phyloP scores from a whole-genome alignment of 2,888 invertebrate species.

The Rhopalosiphum nymphaeae region DNA sequence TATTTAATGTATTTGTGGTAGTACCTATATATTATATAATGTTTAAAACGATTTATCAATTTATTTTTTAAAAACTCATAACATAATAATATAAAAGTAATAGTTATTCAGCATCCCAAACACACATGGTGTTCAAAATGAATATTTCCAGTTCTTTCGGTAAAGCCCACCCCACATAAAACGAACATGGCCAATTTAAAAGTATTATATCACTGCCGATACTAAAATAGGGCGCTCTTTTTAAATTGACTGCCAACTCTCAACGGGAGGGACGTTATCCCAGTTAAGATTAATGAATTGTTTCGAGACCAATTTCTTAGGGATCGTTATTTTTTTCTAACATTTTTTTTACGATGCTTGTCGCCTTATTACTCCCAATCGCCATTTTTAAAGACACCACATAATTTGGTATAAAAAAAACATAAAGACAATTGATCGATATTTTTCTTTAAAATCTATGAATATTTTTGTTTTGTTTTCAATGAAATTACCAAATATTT shows the following conservation, averaged over 20 bases:
- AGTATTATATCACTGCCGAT: constrained; percentile 65
- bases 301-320: constrained; percentile 65
- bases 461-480: background rate
- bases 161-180: constrained; percentile 53
- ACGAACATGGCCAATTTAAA: constrained; percentile 62
- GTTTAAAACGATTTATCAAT: constrained; percentile 50
- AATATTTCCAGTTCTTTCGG: constrained; percentile 59
- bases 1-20: background rate
- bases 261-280: constrained; percentile 65
- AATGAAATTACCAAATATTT: background rate
- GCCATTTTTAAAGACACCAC: constrained; percentile 60
- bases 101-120: constrained; percentile 41
- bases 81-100: constrained; percentile 29
- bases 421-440: background rate
- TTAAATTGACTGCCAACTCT: constrained; percentile 65
- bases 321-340: constrained; percentile 57
- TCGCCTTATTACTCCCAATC: constrained; percentile 63
- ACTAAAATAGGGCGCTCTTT: constrained; percentile 64
- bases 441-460: background rate
- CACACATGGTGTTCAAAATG: constrained; percentile 61
- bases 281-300: constrained; percentile 65
- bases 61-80: constrained; percentile 50
- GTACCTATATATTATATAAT: background rate
- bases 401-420: constrained; percentile 37
- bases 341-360: constrained; percentile 52